Evolutionary conservation across 1,140 invertebrate genomes (phyloP).

Genomic region (Babylonia areolata): DNA sequence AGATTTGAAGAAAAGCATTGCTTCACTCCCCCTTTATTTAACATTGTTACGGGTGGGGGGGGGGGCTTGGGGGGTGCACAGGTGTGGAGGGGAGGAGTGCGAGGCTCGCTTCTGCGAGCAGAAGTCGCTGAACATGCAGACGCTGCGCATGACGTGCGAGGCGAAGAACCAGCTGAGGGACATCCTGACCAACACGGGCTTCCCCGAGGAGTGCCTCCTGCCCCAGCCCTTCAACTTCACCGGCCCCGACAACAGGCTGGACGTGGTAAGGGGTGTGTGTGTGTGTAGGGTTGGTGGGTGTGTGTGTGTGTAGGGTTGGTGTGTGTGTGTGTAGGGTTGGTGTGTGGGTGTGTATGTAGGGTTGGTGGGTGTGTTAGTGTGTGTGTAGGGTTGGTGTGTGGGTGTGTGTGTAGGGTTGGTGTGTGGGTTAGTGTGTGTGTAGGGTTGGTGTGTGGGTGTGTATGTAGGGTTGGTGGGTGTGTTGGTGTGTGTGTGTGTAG

Average conservation of each 20-base stretch:
- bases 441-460: too few relatives aligned
- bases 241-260: constrained; percentile 87
- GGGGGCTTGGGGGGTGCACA: too few relatives aligned
- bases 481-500: background rate
- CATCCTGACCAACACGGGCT: constrained; percentile 88
- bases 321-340: constrained; percentile 15
- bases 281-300: background rate
- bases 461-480: too few relatives aligned
- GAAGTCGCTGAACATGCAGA: constrained; percentile 91
- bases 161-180: constrained; percentile 94
- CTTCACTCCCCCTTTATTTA: too few relatives aligned
- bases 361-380: background rate
- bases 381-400: background rate
- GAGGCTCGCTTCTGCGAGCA: constrained; percentile 92
- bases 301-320: background rate
- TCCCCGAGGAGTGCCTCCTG: constrained; percentile 90
- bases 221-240: constrained; percentile 84
- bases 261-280: constrained; percentile 80
- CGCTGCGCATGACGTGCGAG: constrained; percentile 92
- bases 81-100: constrained; percentile 84
- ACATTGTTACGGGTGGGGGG: too few relatives aligned
- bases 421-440: constrained; percentile 9
- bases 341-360: background rate
- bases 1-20: too few relatives aligned
- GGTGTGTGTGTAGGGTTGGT: too few relatives aligned